Base-by-base conservation (phyloP, 2,113 vertebrate genomes). In the Otis tarda region DNA sequence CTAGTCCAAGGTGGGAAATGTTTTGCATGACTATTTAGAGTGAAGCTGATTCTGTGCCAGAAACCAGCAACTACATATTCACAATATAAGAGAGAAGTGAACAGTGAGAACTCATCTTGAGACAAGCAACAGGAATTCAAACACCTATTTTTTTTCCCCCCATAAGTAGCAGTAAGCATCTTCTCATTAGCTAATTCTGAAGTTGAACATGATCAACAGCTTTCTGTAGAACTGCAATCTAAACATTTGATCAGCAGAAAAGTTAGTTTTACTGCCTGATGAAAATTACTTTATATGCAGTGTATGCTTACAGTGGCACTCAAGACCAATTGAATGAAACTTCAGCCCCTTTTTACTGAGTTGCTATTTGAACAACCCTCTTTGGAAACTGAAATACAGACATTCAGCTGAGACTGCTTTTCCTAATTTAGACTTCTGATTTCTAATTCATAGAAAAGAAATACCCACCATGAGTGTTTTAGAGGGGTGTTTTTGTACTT, bases 371-470 rank as follows among this genome's bases (percentile, higher is more conserved):
- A 67, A 41, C 0, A 0, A 68, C 50, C 35, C 19, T 69, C 30
- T 64, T 61, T 50, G 39, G 52, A 77, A 90, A 43, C 1, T 68
- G 57, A 88, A 57, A 87, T 30, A 20, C 9, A 86, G 50, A 8
- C 71, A 70, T 30, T 31, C 73, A 85, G 60, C 43, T 39, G 30
- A 86, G 75, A 50, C 20, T 28, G 60, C 37, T 74, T 73, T 43
- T n/a, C 39, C 18, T 31, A 75, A 25, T 74, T 64, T 30, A 89
- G 33, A 37, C 16, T 39, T 85, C 67, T 61, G 27, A 68, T 88
- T 86, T 81, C 50, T 86, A 93, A 64, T 73, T 83, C 18, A 86
- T 33, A 77, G 14, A 30, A 84, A 52, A 57, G 27, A 87, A 74
- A 87, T 57, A 24, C 25, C 19, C 11, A 50, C 3, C 18, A 37